These are phyloP conservation scores for Psephotus haematonotus DNA, from an alignment of 2,113 vertebrate species.

Conservation along the genomic window DNA sequence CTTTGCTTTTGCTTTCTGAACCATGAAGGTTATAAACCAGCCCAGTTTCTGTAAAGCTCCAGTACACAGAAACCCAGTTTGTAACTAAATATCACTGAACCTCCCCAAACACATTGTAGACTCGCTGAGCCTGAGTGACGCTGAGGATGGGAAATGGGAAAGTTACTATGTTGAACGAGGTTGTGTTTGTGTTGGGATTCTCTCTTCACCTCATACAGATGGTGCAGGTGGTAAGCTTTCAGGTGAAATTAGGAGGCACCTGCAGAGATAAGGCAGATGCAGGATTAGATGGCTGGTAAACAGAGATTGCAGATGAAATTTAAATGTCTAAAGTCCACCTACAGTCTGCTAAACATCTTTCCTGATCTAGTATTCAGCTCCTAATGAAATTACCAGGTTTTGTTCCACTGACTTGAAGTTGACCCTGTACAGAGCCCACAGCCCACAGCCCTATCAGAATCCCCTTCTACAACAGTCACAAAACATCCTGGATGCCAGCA, in stretches of 20 bases:
- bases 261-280: neutral
- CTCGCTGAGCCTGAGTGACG: neutral
- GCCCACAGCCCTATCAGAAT: neutral
- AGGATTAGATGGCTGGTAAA: neutral
- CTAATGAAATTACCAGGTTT: conserved; percentile 30
- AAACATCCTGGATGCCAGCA: neutral
- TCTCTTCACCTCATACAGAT: neutral
- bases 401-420: conserved; percentile 7
- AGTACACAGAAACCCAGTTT: neutral
- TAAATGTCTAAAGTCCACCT: conserved; percentile 7
- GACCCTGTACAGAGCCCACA: neutral
- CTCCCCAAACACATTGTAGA: neutral
- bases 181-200: neutral
- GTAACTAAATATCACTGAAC: neutral
- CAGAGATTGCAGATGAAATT: neutral
- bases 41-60: neutral
- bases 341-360: neutral
- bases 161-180: neutral
- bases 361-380: neutral
- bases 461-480: neutral
- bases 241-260: neutral
- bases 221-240: neutral
- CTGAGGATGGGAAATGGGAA: neutral
- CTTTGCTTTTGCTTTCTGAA: neutral
- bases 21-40: neutral